phyloP scores from a whole-genome alignment of 2,113 vertebrate genomes.

The Corythaixoides concolor region DNA sequence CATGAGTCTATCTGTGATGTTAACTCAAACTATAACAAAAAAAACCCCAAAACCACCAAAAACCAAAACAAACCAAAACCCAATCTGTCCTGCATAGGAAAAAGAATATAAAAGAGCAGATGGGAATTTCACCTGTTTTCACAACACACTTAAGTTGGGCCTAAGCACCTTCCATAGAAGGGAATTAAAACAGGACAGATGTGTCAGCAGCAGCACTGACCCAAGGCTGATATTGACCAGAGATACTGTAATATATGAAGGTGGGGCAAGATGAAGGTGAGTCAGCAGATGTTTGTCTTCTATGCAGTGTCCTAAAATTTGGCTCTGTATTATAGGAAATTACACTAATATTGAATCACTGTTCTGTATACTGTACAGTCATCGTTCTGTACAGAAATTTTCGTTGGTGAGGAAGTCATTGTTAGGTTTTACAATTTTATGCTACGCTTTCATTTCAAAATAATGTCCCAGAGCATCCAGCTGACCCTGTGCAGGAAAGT shows the following conservation, averaged over 20 bases:
- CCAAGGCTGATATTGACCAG: neutral
- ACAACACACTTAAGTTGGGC: neutral
- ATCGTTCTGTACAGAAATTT: neutral
- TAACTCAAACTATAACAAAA: neutral
- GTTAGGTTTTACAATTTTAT: neutral
- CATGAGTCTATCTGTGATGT: neutral
- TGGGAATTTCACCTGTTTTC: neutral
- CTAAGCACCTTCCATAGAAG: neutral
- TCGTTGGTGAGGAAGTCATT: neutral
- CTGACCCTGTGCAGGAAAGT: neutral
- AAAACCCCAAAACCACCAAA: neutral
- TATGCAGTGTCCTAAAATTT: neutral
- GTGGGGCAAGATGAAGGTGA: neutral
- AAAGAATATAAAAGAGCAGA: neutral
- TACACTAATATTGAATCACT: slow-evolving; percentile 1
- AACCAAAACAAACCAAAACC: neutral
- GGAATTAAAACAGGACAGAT: neutral
- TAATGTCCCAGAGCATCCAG: neutral
- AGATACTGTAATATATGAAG: neutral
- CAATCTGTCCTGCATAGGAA: neutral
- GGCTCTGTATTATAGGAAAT: slow-evolving; percentile 2
- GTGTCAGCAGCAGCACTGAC: neutral
- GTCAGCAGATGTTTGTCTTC: slow-evolving; percentile 5
- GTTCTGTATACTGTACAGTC: neutral
- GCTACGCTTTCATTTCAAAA: neutral